Evolutionary conservation across 2,797 vertebrate species (phyloP).

Genomic region (Thunnus albacares): DNA sequence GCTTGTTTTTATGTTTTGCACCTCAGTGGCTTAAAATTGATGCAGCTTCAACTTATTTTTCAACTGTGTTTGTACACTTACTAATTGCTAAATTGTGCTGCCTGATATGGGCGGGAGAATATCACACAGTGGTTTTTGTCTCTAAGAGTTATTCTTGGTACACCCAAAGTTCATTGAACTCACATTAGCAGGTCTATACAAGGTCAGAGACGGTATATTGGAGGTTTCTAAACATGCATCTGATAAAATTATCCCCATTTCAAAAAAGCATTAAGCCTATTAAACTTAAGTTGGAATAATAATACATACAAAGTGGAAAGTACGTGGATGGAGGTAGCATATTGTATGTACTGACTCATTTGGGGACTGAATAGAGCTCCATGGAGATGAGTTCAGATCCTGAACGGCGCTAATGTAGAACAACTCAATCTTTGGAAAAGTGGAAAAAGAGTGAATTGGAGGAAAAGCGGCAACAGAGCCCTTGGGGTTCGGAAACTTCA

Average conservation of each 20-base stretch:
- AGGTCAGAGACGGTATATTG: not conserved
- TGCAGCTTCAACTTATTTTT: too few species aligned
- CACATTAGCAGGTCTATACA: not conserved
- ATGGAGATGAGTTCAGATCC: conserved; percentile 17
- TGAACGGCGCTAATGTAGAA: conserved; percentile 27
- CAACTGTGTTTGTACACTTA: not conserved
- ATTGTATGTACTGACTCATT: not conserved
- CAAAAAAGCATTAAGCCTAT: not conserved
- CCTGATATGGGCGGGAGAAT: not conserved
- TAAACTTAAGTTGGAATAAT: not conserved
- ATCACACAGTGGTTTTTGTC: not conserved
- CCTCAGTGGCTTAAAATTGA: not conserved
- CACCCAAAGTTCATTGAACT: not conserved
- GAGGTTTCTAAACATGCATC: not conserved
- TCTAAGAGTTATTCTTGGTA: not conserved
- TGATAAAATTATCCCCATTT: not conserved
- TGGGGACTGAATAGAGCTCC: conserved; percentile 3
- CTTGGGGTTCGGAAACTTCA: conserved; percentile 67
- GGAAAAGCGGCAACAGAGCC: conserved; percentile 45
- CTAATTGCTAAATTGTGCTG: not conserved
- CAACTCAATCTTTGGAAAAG: conserved; percentile 43
- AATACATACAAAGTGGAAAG: not conserved
- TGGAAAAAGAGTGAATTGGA: conserved; percentile 49
- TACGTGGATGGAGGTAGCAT: not conserved
- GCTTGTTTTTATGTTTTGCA: not conserved